These are phyloP conservation scores for Echinops telfairi DNA, from an alignment of 2,113 vertebrate genomes.

Conservation along the genomic window DNA sequence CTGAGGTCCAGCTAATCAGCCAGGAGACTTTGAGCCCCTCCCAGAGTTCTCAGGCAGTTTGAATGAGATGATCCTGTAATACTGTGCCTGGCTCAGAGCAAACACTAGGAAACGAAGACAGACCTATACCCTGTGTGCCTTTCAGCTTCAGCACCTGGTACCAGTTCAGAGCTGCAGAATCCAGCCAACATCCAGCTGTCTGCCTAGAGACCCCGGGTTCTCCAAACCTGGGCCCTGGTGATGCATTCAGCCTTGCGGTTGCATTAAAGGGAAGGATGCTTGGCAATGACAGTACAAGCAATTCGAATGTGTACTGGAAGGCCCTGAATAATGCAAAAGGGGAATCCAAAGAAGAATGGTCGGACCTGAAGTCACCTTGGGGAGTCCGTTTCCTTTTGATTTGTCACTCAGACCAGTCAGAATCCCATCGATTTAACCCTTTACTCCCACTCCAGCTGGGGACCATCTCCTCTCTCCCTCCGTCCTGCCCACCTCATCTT, in stretches of 20 bases:
- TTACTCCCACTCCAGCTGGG: neutral
- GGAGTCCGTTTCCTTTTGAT: neutral
- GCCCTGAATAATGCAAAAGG: neutral
- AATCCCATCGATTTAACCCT: neutral
- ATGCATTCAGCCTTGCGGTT: neutral
- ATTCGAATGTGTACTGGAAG: neutral
- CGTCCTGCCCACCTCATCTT: rapidly evolving
- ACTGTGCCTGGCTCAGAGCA: neutral
- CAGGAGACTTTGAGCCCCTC: neutral
- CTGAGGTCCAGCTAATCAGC: neutral
- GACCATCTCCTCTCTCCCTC: neutral
- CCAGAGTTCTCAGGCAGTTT: neutral
- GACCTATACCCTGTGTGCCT: neutral
- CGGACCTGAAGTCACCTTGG: neutral
- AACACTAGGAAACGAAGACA: neutral
- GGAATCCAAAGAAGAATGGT: neutral
- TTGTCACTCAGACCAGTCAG: neutral
- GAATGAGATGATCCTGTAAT: neutral
- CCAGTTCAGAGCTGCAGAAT: neutral
- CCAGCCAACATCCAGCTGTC: neutral
- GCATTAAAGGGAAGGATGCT: neutral
- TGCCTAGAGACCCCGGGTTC: neutral
- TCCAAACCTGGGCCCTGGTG: neutral
- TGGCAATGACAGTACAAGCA: neutral
- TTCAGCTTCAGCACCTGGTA: neutral